Percentiles rank a stretch among this genome's conserved stretches.
phyloP scores from a whole-genome alignment of 2,113 vertebrate genomes.

The Chloropsis hardwickii region DNA sequence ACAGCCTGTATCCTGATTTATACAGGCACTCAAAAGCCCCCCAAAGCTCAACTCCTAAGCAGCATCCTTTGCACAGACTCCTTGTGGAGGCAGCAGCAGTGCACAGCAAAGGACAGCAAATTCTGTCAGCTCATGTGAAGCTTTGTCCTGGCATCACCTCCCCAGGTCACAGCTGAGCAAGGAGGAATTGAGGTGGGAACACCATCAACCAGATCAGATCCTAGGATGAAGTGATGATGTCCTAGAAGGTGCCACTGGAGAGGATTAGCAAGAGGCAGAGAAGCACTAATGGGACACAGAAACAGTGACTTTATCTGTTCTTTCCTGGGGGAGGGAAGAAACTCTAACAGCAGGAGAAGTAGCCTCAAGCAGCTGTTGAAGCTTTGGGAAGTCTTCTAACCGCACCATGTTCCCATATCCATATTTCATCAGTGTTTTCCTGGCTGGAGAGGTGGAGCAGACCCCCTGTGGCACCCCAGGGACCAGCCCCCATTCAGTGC shows the following conservation, averaged over 20 bases:
- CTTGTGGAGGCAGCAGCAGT: neutral
- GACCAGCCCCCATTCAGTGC: neutral
- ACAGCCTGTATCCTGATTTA: neutral
- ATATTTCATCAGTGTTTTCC: neutral
- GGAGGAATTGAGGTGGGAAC: neutral
- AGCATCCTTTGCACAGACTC: neutral
- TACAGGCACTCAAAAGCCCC: neutral
- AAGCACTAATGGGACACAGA: neutral
- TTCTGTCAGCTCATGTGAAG: neutral
- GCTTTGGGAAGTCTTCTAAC: neutral
- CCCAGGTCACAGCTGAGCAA: neutral
- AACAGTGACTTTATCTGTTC: neutral
- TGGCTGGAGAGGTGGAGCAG: neutral
- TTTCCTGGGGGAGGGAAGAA: neutral
- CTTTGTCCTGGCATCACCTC: neutral
- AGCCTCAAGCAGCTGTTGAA: neutral
- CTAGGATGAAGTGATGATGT: neutral
- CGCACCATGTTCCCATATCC: neutral
- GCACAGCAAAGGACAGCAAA: neutral
- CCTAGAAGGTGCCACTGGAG: neutral
- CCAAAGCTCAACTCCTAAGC: neutral
- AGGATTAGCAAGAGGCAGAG: neutral
- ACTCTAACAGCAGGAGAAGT: neutral
- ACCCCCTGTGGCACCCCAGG: neutral
- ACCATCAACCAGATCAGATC: neutral